phyloP scores from a whole-genome alignment of 2,797 vertebrate species.

The Enteromius paludinosus region DNA sequence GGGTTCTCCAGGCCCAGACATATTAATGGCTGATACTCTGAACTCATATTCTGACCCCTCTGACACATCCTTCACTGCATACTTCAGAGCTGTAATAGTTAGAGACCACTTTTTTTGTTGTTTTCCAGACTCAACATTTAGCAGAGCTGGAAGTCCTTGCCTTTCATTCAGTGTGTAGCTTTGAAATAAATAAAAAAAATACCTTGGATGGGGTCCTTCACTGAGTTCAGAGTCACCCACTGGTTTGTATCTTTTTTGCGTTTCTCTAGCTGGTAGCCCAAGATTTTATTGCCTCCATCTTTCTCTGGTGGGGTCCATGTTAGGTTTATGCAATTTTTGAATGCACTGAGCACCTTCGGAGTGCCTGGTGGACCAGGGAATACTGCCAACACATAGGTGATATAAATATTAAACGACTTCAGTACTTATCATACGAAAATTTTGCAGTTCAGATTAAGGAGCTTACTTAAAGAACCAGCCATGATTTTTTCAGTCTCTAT shows the following conservation, averaged over 20 bases:
- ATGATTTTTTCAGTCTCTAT: slow-evolving; percentile 86
- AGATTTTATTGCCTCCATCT: slow-evolving; percentile 70
- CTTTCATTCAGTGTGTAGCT: neutral
- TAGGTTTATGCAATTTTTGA: slow-evolving; percentile 78
- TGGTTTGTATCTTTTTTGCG: slow-evolving; percentile 80
- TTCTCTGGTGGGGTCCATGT: slow-evolving; percentile 81
- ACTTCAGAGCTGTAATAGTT: slow-evolving; percentile 67
- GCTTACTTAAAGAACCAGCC: slow-evolving; percentile 84
- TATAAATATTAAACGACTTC: neutral
- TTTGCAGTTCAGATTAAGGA: slow-evolving; percentile 3
- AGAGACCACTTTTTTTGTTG: slow-evolving; percentile 1
- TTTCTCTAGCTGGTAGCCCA: slow-evolving; percentile 86
- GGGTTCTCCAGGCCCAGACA: slow-evolving; percentile 80
- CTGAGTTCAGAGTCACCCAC: slow-evolving; percentile 79
- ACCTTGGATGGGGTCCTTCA: slow-evolving; percentile 79
- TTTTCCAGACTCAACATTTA: slow-evolving; percentile 21
- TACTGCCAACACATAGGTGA: slow-evolving; percentile 66
- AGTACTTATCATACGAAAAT: neutral
- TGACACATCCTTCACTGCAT: slow-evolving; percentile 74
- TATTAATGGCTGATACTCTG: slow-evolving; percentile 85
- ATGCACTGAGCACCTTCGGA: slow-evolving; percentile 77
- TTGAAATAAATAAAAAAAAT: neutral
- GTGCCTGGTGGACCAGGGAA: slow-evolving; percentile 79
- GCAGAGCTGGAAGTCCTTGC: neutral
- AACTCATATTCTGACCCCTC: slow-evolving; percentile 88